Conservation (phyloP, 2,113 vertebrate species). For the Chinchilla lanigera region DNA sequence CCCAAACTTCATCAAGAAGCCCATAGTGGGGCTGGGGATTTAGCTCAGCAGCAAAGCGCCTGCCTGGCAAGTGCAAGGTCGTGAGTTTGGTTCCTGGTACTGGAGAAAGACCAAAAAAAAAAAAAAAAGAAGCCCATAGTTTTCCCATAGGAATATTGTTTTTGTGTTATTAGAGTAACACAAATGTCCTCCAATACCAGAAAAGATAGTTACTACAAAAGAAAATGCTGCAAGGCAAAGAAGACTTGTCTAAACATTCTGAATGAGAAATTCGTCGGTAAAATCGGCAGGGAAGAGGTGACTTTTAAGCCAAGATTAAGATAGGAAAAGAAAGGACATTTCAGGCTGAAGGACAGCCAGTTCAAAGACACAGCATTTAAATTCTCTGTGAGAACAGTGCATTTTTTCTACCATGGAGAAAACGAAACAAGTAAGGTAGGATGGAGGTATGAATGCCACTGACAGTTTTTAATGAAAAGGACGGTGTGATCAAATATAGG, state of each 20-base stretch:
- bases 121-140: too few relatives aligned
- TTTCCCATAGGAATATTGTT: constrained; percentile 44
- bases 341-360: background rate
- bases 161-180: background rate
- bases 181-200: background rate
- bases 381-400: background rate
- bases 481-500: background rate
- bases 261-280: constrained; percentile 5
- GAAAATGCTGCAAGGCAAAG: constrained; percentile 28
- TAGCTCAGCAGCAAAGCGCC: too few relatives aligned
- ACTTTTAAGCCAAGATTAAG: constrained; percentile 40
- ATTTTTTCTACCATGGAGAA: background rate
- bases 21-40: too few relatives aligned
- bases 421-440: background rate
- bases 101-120: too few relatives aligned
- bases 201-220: constrained; percentile 21
- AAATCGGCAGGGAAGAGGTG: constrained; percentile 25
- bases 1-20: constrained; percentile 47
- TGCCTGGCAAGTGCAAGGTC: too few relatives aligned
- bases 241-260: background rate
- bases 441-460: background rate
- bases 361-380: background rate
- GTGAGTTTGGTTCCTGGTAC: too few relatives aligned
- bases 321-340: background rate
- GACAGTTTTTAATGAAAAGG: background rate